Evolutionary conservation across 2,797 vertebrate species (phyloP).

Genomic region (Tachyglossus aculeatus): DNA sequence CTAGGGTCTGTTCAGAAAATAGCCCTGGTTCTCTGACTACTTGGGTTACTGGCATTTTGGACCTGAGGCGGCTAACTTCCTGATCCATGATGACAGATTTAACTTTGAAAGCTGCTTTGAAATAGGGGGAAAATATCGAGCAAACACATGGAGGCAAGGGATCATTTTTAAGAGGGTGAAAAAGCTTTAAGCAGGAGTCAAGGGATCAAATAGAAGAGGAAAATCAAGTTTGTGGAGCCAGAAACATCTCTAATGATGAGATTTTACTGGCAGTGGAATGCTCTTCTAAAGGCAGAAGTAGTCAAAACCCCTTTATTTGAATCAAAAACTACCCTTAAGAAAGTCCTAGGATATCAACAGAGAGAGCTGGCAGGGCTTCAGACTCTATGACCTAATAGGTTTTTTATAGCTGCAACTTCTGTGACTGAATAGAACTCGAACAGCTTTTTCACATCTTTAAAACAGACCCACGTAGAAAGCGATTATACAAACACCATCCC

Average conservation of each 20-base stretch:
- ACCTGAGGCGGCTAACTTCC: neutral
- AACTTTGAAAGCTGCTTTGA: too few relatives aligned
- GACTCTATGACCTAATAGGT: neutral
- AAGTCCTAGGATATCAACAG: neutral
- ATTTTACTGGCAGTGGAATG: neutral
- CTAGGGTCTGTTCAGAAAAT: neutral
- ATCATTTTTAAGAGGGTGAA: neutral
- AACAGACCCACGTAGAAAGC: neutral
- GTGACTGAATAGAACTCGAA: neutral
- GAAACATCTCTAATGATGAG: neutral
- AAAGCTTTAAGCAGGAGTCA: neutral
- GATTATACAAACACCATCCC: neutral
- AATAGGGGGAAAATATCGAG: neutral
- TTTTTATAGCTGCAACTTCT: neutral
- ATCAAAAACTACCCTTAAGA: neutral
- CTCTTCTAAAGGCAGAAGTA: neutral
- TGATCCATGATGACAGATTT: accelerated
- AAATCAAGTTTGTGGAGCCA: neutral
- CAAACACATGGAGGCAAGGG: accelerated
- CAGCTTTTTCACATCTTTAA: neutral
- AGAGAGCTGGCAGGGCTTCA: neutral
- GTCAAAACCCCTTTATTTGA: neutral
- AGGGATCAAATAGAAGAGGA: neutral
- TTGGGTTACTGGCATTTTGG: neutral
- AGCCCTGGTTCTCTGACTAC: too few relatives aligned